Base-by-base conservation (phyloP, 2,888 invertebrate genomes). In the Toxonevra muliebris region DNA sequence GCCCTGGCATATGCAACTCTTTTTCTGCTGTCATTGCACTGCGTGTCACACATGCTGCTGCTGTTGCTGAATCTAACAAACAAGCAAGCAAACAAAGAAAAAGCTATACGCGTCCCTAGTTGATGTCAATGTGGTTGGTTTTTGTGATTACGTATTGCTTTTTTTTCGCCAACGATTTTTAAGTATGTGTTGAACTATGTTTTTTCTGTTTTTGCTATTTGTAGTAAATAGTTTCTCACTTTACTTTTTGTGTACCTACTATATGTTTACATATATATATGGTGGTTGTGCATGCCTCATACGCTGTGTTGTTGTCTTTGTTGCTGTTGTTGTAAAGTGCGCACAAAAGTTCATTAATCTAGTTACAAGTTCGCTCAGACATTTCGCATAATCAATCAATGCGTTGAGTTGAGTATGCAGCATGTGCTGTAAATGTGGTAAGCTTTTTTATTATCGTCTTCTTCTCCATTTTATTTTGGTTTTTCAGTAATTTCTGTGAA, bases 371-470 rank as follows among this genome's bases (percentile, higher is more conserved):
- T 80, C 75, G 74, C 71, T 69, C 74, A 75, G 77, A 77, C 75
- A 78, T 77, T 76, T 78, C 74, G 76, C 79, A 81, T 75, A 79
- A 81, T 79, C 79, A 81, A 79, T 79, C 79, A 81, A 79, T 81
- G 73, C 48, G 73, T 48, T 30, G 2, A 4, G 30, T 30, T 30
- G 30, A 30, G 30, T 30, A 30, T 4, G 30, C 7, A 30, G 30
- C 30, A 30, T 30, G 30, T 30, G 30, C 30, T 30, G 30, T 7
- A 30, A 30, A 30, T 30, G 30, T 30, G 30, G 30, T 30, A 30
- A 30, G 30, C 7, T 30, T 7, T 30, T 30, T 30, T 30, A 30
- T 30, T 30, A n/a, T n/a, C n/a, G n/a, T n/a, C n/a, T n/a, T 30
- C 3, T 4, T 30, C 7, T 30, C 30, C 7, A 30, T 30, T 30